Evolutionary conservation across 2,113 vertebrate species (phyloP).

Genomic region (Vulpes vulpes): DNA sequence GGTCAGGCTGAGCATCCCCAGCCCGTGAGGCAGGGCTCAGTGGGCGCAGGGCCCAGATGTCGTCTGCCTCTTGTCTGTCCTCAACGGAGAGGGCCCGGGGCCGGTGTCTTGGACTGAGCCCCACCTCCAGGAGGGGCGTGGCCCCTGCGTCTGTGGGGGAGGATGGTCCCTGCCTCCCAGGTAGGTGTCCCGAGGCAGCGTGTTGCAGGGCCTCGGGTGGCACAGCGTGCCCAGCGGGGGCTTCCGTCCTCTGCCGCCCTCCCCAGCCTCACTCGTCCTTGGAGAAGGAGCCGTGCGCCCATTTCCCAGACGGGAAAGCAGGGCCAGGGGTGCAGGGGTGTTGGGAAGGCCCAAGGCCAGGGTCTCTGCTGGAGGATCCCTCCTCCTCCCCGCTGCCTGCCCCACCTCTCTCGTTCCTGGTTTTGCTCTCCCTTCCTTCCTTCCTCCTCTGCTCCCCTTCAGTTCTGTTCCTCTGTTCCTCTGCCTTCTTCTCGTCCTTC

Average conservation of each 20-base stretch:
- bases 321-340: neutral
- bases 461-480: neutral
- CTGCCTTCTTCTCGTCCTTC: accelerated
- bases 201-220: neutral
- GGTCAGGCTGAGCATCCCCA: neutral
- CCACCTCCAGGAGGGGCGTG: neutral
- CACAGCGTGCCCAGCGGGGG: neutral
- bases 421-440: neutral
- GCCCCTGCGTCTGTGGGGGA: neutral
- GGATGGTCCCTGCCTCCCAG: neutral
- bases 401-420: neutral
- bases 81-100: neutral
- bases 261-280: neutral
- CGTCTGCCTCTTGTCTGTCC: neutral
- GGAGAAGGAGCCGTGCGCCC: neutral
- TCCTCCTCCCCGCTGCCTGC: neutral
- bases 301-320: neutral
- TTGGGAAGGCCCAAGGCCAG: neutral
- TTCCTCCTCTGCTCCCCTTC: neutral
- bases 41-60: neutral
- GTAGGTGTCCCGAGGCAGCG: neutral
- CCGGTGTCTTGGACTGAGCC: no score
- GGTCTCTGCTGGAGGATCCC: neutral
- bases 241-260: neutral
- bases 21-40: neutral